phyloP scores from a whole-genome alignment of 2,888 invertebrate genomes.

The Xanthia icteritia region DNA sequence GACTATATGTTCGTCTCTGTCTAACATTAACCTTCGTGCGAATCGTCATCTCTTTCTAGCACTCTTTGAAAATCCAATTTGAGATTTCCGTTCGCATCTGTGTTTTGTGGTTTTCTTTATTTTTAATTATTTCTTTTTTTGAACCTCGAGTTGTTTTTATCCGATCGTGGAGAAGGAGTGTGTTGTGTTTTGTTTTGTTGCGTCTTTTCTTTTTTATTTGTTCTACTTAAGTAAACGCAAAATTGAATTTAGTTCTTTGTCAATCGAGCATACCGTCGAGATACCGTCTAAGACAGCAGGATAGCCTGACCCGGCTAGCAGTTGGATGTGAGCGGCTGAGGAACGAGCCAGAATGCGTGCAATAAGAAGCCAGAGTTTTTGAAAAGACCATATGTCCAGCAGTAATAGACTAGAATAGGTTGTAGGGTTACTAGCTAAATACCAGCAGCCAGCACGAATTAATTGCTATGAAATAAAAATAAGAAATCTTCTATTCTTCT shows the following conservation, averaged over 20 bases:
- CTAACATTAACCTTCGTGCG: conserved; percentile 57
- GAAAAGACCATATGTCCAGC: background rate
- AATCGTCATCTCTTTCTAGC: conserved; percentile 71
- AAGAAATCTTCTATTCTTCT: background rate
- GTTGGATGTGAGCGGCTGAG: background rate
- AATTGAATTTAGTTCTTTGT: background rate
- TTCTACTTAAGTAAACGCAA: background rate
- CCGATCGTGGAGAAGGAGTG: conserved; percentile 56
- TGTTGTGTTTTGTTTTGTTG: conserved; percentile 28
- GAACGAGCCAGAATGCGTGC: background rate
- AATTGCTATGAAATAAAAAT: background rate
- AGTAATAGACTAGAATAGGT: background rate
- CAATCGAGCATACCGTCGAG: too few species aligned
- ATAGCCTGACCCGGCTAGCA: background rate
- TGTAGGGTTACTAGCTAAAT: background rate
- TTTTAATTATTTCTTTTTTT: conserved; percentile 71
- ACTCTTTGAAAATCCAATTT: conserved; percentile 84
- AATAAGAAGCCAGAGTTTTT: background rate
- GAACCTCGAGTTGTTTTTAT: conserved; percentile 64
- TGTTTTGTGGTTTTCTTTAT: conserved; percentile 73
- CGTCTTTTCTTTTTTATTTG: background rate
- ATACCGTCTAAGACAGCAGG: too few species aligned
- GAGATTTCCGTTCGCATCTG: conserved; percentile 82
- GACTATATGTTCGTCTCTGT: conserved; percentile 73
- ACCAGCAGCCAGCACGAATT: background rate